Evolutionary conservation across 2,797 vertebrate genomes (phyloP).

Genomic region (Syngnathus rostellatus): DNA sequence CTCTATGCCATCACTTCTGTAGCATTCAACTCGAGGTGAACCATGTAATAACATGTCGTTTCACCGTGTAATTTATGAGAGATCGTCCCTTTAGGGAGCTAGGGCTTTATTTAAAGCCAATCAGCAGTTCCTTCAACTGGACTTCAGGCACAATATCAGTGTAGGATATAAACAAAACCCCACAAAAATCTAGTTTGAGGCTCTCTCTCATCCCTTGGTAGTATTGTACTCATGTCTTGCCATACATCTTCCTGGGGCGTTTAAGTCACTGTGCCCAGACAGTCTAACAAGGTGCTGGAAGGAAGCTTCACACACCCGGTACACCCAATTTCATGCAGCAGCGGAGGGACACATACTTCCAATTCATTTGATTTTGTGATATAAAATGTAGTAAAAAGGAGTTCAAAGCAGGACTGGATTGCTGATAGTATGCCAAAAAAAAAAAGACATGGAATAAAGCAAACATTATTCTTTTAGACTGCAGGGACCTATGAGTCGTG

Average conservation of each 20-base stretch:
- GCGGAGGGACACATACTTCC: constrained; percentile 17
- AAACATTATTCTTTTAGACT: constrained; percentile 6
- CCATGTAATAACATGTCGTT: background rate
- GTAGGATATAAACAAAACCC: constrained; percentile 53
- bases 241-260: constrained; percentile 64
- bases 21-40: background rate
- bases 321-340: constrained; percentile 25
- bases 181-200: constrained; percentile 44
- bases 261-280: constrained; percentile 45
- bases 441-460: background rate
- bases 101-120: constrained; percentile 64
- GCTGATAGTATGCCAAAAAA: background rate
- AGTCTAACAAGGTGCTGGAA: constrained; percentile 60
- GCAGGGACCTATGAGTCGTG: constrained; percentile 27
- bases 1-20: background rate
- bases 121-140: constrained; percentile 61
- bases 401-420: background rate
- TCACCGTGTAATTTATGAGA: background rate
- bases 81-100: background rate
- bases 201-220: constrained; percentile 55
- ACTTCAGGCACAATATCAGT: constrained; percentile 58
- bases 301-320: constrained; percentile 46
- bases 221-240: constrained; percentile 47
- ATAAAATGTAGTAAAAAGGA: background rate
- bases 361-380: constrained; percentile 2